Base-by-base conservation (phyloP, 1,140 invertebrate species). In the Diorhabda sublineata region DNA sequence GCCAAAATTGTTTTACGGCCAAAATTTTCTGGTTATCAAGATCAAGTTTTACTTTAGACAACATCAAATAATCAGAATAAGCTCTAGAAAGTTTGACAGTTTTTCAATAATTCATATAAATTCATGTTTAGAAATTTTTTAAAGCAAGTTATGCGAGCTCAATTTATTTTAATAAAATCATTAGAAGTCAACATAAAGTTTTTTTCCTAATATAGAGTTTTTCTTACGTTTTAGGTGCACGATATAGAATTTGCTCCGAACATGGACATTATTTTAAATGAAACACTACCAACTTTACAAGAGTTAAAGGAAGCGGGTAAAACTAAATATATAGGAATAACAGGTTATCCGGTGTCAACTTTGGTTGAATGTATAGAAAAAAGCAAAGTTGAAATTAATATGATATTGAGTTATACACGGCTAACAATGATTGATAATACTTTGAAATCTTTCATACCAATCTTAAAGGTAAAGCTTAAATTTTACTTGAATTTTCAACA, bases 241-340 rank as follows among this genome's bases (percentile, higher is more conserved):
- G 96, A 98, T 77, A 84, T 94, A 61, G 95, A 97, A 78, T 98
- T 96, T 81, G 91, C 92, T 2, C 85, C 88, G n/a, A 87, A 86
- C 68, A 77, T 90, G 3, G 89, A 95, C 45, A 83, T 92, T 45
- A 85, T 98, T 5, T 73, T 96, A 3, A 91, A 92, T 45, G 93
- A 97, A 84, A 96, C 94, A 0, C 76, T 98, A 47, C 95, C 95
- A 42, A 88, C 90, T 6, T 78, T 97, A 11, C 87, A 92, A 69
- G 86, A 87, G 76, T 83, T 92, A 9, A 88, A 91, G 9, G 83
- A 87, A 8, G 84, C 88, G 58, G 92, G 93, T 26, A 96, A 95
- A 82, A 91, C 90, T 0, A 87, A 84, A 70, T 91, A 86, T 77
- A 94, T 98, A 71, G 95, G 95, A 2, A 84, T 97, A 8, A 95